Evolutionary conservation across 1,140 invertebrate species (phyloP).

Genomic region (Drosophila punjabiensis): DNA sequence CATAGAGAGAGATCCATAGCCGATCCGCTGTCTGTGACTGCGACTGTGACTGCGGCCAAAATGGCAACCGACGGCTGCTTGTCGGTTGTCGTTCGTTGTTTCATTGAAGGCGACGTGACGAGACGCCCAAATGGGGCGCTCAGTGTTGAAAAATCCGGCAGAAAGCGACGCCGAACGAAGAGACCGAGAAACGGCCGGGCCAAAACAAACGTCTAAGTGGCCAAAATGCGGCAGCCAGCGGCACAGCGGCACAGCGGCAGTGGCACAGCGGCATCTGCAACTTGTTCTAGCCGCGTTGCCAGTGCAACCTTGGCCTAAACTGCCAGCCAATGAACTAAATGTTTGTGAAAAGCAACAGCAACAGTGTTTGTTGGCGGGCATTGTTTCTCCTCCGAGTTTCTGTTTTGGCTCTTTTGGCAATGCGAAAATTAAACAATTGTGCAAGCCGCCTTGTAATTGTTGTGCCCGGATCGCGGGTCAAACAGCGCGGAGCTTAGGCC

Average conservation of each 20-base stretch:
- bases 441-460: conserved; percentile 75
- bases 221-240: conserved; percentile 46
- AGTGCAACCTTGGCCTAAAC: conserved; percentile 79
- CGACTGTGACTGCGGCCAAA: conserved; percentile 41
- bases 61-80: conserved; percentile 53
- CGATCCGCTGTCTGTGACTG: conserved; percentile 26
- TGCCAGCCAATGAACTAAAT: conserved; percentile 83
- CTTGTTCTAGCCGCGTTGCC: conserved; percentile 50
- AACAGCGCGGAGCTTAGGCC: conserved; percentile 30
- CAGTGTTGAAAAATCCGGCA: conserved; percentile 62
- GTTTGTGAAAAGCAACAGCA: conserved; percentile 76
- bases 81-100: conserved; percentile 51
- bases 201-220: conserved; percentile 17
- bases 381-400: conserved; percentile 44
- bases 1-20: neutral
- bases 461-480: conserved; percentile 62
- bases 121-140: conserved; percentile 77
- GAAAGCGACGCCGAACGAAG: conserved; percentile 28
- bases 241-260: conserved; percentile 12
- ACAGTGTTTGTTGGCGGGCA: conserved; percentile 63
- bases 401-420: conserved; percentile 64
- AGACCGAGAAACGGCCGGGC: conserved; percentile 21
- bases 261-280: conserved; percentile 37
- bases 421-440: conserved; percentile 83
- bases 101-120: conserved; percentile 78